Conservation (phyloP, 2,888 invertebrate species). For the Oscheius sp. region DNA sequence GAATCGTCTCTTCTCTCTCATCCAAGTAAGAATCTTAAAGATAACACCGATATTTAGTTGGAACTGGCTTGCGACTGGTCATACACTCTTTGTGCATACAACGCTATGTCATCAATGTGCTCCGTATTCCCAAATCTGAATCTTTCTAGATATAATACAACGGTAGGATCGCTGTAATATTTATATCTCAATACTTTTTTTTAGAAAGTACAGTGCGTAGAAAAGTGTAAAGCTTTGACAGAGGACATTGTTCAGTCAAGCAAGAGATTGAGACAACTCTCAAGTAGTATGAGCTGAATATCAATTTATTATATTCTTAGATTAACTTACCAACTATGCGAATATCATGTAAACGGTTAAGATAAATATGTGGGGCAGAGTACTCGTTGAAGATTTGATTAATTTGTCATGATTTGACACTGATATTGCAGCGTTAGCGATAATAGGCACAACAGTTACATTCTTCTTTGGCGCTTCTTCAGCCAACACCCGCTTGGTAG, state of each 20-base stretch:
- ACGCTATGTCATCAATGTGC: background rate
- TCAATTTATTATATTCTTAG: too few relatives aligned
- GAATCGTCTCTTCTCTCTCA: background rate
- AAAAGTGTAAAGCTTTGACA: background rate
- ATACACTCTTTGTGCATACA: conserved; percentile 11
- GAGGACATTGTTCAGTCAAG: background rate
- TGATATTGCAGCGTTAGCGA: too few relatives aligned
- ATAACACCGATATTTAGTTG: background rate
- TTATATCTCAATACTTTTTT: background rate
- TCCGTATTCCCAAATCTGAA: background rate
- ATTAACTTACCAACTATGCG: too few relatives aligned
- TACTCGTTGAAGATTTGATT: too few relatives aligned
- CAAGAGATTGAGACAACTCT: too few relatives aligned
- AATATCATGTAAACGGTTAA: too few relatives aligned
- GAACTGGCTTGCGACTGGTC: background rate
- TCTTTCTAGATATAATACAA: background rate
- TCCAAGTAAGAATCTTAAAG: background rate
- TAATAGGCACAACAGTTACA: too few relatives aligned
- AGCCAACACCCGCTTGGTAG: too few relatives aligned
- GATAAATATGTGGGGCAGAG: too few relatives aligned
- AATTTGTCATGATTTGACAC: too few relatives aligned
- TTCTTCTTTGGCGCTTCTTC: too few relatives aligned
- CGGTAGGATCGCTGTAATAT: background rate
- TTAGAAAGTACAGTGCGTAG: conserved; percentile 1
- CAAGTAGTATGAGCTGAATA: too few relatives aligned